Evolutionary conservation across 1,140 invertebrate species (phyloP).

Genomic region (Potamilus streckersoni): DNA sequence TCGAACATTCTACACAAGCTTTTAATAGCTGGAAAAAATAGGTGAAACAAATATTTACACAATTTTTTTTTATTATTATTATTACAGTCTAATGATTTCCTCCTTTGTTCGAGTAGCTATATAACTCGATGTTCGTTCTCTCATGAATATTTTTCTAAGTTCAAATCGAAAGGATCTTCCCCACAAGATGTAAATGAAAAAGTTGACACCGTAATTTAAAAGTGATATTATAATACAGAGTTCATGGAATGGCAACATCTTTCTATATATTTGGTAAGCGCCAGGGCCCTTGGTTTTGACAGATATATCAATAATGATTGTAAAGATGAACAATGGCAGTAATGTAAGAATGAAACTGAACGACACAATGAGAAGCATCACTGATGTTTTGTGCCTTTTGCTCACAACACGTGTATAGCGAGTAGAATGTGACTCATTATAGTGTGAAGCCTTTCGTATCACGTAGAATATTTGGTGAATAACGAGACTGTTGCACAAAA

Average conservation of each 20-base stretch:
- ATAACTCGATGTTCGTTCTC: slow-evolving; percentile 4
- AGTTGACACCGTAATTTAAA: slow-evolving; percentile 58
- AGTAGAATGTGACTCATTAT: slow-evolving; percentile 15
- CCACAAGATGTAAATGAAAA: slow-evolving; percentile 59
- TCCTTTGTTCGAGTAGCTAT: too few relatives aligned
- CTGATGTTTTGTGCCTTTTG: slow-evolving; percentile 54
- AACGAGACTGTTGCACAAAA: slow-evolving; percentile 50
- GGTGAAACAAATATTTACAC: too few relatives aligned
- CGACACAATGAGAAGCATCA: slow-evolving; percentile 57
- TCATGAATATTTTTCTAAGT: slow-evolving; percentile 45
- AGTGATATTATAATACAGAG: slow-evolving; percentile 42
- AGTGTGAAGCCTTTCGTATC: slow-evolving; percentile 31
- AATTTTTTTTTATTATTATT: too few relatives aligned
- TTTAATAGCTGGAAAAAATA: too few relatives aligned
- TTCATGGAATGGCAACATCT: slow-evolving; percentile 39
- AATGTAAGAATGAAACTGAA: slow-evolving; percentile 57
- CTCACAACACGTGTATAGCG: background rate
- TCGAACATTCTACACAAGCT: too few relatives aligned
- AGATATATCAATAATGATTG: slow-evolving; percentile 41
- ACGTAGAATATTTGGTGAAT: slow-evolving; percentile 50
- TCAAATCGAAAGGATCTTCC: slow-evolving; percentile 57
- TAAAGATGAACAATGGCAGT: slow-evolving; percentile 48
- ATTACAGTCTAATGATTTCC: too few relatives aligned
- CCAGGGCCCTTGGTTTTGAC: slow-evolving; percentile 6
- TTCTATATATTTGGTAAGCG: slow-evolving; percentile 19